These are phyloP conservation scores for Ectobius pallidus DNA, from an alignment of 2,888 invertebrate genomes.

Conservation along the genomic window DNA sequence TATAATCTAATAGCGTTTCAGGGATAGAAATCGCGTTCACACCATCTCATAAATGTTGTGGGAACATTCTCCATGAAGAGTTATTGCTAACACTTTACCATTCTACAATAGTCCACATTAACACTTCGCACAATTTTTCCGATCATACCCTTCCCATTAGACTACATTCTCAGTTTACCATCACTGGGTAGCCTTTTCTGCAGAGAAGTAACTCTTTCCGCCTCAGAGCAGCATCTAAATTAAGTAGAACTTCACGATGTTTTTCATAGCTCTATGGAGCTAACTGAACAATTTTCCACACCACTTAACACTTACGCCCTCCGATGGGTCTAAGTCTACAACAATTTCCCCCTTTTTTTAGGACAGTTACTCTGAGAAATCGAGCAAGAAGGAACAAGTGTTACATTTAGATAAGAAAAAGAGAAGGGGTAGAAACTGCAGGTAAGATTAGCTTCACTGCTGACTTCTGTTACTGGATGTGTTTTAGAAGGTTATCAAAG, in stretches of 20 bases:
- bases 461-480: neutral
- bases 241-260: neutral
- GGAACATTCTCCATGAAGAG: too few relatives aligned
- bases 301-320: neutral
- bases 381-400: neutral
- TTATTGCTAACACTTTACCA: too few relatives aligned
- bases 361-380: neutral
- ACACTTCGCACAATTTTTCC: neutral
- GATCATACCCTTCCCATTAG: too few relatives aligned
- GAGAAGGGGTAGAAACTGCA: neutral
- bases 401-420: slow-evolving; percentile 5
- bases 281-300: slow-evolving; percentile 19
- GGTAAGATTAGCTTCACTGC: neutral
- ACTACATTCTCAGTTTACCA: neutral
- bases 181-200: neutral
- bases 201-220: neutral
- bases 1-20: too few relatives aligned
- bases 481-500: neutral
- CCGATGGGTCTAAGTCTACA: neutral
- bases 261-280: neutral
- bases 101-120: too few relatives aligned
- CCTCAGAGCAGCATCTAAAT: neutral
- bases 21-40: too few relatives aligned
- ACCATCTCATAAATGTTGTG: too few relatives aligned
- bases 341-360: neutral